phyloP scores from a whole-genome alignment of 2,113 vertebrate species.

The Danionella cerebrum region DNA sequence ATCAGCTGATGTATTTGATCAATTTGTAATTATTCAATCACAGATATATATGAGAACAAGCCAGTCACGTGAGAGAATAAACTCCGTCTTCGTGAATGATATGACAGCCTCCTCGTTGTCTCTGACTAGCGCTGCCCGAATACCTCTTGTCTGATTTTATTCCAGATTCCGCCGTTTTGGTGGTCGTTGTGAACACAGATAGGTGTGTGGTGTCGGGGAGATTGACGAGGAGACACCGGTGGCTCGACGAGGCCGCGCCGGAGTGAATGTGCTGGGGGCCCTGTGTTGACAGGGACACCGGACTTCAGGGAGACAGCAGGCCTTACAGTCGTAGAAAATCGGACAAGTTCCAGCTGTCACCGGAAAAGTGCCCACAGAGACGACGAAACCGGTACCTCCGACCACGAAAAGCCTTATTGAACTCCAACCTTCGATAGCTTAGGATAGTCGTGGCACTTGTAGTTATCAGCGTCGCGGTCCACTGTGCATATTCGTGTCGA shows the following conservation, averaged over 20 bases:
- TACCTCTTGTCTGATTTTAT: not conserved
- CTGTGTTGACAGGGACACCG: not conserved
- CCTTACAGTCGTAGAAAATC: not conserved
- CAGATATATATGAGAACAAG: too few relatives aligned
- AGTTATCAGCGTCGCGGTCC: not conserved
- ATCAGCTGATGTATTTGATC: not conserved
- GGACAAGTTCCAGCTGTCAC: not conserved
- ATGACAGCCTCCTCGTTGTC: not conserved
- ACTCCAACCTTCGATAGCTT: slow-evolving; percentile 9
- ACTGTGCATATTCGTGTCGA: not conserved
- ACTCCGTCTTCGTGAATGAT: too few relatives aligned
- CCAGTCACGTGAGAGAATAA: not conserved
- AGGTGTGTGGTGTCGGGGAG: slow-evolving; percentile 5
- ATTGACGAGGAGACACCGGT: not conserved
- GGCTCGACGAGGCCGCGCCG: slow-evolving; percentile 11
- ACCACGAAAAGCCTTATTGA: not conserved
- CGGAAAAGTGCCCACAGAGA: not conserved
- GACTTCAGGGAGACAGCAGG: too few relatives aligned
- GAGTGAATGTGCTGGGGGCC: not conserved
- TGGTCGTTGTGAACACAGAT: slow-evolving; percentile 1
- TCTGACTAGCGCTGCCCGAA: not conserved
- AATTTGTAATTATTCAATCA: too few relatives aligned
- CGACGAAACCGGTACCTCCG: not conserved
- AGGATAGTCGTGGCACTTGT: not conserved
- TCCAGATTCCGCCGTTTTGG: not conserved